A percentile compares a stretch with the other conserved stretches of the same genome.
These are phyloP conservation scores for Bos indicus DNA, from an alignment of 2,113 vertebrate species.

Conservation along the genomic window DNA sequence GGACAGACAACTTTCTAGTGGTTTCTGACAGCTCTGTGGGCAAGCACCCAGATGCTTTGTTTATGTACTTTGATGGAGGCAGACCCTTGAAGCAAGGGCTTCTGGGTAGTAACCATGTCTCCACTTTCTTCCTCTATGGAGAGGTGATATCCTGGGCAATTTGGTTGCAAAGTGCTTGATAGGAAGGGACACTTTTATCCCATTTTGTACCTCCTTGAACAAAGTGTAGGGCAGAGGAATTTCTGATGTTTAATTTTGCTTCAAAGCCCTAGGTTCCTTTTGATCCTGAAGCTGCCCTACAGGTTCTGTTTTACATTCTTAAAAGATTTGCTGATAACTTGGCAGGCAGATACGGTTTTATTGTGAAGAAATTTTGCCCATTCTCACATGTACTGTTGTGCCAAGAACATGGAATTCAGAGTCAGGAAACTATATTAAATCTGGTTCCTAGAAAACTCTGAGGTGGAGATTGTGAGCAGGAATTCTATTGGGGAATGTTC, in stretches of 20 bases:
- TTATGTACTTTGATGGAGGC: neutral
- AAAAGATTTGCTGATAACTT: conserved; percentile 54
- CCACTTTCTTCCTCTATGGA: neutral
- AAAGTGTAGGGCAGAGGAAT: conserved; percentile 26
- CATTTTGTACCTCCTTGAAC: neutral
- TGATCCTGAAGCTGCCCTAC: conserved; percentile 38
- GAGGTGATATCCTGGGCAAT: neutral
- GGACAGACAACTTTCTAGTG: neutral
- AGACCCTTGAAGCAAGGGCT: neutral
- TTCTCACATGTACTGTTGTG: neutral
- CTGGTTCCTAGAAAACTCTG: neutral
- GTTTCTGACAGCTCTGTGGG: neutral
- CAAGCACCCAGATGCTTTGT: neutral
- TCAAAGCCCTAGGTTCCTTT: conserved; percentile 54
- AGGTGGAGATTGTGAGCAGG: neutral
- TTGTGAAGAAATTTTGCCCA: neutral
- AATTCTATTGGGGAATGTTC: neutral
- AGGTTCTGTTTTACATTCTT: conserved; percentile 39
- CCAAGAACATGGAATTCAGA: conserved; percentile 31
- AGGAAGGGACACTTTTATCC: neutral
- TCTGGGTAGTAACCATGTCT: neutral
- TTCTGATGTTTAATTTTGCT: conserved; percentile 72
- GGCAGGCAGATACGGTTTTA: conserved; percentile 27
- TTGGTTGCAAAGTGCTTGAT: neutral
- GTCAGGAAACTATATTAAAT: neutral